Conservation (phyloP, 2,113 vertebrate genomes). For the Xiphophorus maculatus region DNA sequence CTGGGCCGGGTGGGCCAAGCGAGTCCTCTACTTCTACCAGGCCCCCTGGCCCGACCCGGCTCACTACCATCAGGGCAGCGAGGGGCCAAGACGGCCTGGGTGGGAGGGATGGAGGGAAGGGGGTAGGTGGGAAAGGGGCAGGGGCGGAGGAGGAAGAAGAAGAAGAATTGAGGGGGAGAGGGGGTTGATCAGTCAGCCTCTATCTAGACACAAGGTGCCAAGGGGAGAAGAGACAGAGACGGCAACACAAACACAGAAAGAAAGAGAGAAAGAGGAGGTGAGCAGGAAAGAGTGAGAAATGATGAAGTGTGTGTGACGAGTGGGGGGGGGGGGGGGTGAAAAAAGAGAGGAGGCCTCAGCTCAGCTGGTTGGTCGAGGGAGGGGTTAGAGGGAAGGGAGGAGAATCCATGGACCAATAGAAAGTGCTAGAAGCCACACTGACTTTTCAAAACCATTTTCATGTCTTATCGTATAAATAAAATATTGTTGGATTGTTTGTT, state of each 20-base stretch:
- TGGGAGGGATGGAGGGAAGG: conserved; percentile 25
- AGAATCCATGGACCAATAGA: conserved; percentile 52
- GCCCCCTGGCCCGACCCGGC: conserved; percentile 76
- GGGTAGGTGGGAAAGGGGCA: conserved; percentile 34
- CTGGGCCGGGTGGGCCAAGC: conserved; percentile 26
- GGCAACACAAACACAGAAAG: conserved; percentile 44
- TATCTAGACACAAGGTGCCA: conserved; percentile 42
- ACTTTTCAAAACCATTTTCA: not conserved
- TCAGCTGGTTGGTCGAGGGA: conserved; percentile 47
- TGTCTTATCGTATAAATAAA: conserved; percentile 8
- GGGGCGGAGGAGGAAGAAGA: conserved; percentile 42
- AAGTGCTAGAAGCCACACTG: conserved; percentile 20
- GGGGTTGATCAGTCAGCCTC: conserved; percentile 53
- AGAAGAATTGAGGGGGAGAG: not conserved
- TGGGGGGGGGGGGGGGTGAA: conserved; percentile 34
- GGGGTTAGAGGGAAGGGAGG: conserved; percentile 44
- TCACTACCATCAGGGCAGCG: conserved; percentile 71
- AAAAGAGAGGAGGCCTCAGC: conserved; percentile 55
- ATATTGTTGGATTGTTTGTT: not conserved
- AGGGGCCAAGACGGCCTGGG: conserved; percentile 51
- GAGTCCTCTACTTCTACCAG: conserved; percentile 68
- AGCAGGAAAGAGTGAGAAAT: conserved; percentile 58
- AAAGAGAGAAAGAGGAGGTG: conserved; percentile 58
- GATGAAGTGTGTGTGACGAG: conserved; percentile 42
- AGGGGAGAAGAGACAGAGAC: conserved; percentile 40